These are phyloP conservation scores for Chironomus striatipennis DNA, from an alignment of 1,140 invertebrate species.

Conservation along the genomic window DNA sequence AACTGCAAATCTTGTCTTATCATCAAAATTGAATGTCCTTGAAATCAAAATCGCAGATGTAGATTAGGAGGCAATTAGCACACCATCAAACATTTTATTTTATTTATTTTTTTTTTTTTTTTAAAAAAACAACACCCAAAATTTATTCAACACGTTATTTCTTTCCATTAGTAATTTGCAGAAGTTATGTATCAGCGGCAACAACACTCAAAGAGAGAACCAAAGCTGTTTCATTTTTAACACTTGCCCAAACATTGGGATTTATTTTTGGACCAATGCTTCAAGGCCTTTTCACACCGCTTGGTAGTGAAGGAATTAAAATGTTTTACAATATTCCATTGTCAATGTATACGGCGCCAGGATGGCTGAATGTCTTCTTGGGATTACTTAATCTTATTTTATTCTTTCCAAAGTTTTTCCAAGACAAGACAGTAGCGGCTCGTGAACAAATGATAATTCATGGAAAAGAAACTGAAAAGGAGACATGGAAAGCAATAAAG, in stretches of 20 bases:
- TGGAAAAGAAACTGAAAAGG: constrained; percentile 55
- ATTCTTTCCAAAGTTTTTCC: constrained; percentile 62
- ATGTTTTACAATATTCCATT: constrained; percentile 47
- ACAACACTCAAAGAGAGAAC: constrained; percentile 73
- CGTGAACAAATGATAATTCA: constrained; percentile 60
- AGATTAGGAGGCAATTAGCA: too few species aligned
- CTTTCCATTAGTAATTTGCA: constrained; percentile 61
- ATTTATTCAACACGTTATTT: background rate
- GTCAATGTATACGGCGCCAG: constrained; percentile 83
- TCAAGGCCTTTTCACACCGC: constrained; percentile 65
- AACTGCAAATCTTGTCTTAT: too few species aligned
- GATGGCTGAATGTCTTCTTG: constrained; percentile 73
- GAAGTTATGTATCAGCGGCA: constrained; percentile 78
- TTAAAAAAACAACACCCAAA: constrained; percentile 22
- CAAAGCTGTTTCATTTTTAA: constrained; percentile 72
- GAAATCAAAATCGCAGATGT: too few species aligned
- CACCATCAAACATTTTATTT: too few species aligned
- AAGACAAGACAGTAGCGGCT: constrained; percentile 59
- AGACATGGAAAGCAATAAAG: constrained; percentile 59
- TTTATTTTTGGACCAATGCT: constrained; percentile 78
- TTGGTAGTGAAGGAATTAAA: constrained; percentile 53
- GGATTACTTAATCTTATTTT: constrained; percentile 66
- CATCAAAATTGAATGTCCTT: too few species aligned
- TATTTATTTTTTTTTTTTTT: too few species aligned
- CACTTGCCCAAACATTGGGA: constrained; percentile 77